A percentile compares a stretch with the other conserved stretches of the same genome.
Conservation (phyloP, 1,140 invertebrate species). For the Elymnias hypermnestra region DNA sequence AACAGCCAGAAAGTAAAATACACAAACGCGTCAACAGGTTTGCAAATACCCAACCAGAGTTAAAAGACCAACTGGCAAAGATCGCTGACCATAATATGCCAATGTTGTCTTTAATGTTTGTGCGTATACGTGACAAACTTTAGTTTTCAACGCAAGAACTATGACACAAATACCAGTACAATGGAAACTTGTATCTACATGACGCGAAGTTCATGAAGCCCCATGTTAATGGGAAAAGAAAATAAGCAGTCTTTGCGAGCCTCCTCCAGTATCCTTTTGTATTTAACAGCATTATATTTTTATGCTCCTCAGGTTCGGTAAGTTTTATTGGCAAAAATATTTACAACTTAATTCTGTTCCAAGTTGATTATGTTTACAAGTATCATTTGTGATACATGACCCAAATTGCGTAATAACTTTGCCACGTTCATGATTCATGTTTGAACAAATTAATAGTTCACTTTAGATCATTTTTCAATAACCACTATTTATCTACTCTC, state of each 20-base stretch:
- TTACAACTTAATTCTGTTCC: slow-evolving; percentile 29
- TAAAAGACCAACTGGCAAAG: slow-evolving; percentile 29
- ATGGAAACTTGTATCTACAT: slow-evolving; percentile 40
- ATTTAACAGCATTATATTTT: slow-evolving; percentile 37
- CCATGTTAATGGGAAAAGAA: slow-evolving; percentile 42
- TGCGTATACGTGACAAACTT: slow-evolving; percentile 44
- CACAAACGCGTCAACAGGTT: slow-evolving; percentile 12
- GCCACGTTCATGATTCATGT: no score
- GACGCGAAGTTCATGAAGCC: slow-evolving; percentile 17
- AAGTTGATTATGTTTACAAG: slow-evolving; percentile 5
- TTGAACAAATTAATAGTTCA: no score
- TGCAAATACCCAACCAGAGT: slow-evolving; percentile 23
- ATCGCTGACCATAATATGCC: slow-evolving; percentile 33
- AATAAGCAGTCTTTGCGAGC: slow-evolving; percentile 44
- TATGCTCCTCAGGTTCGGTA: slow-evolving; percentile 27
- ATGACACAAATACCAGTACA: slow-evolving; percentile 48
- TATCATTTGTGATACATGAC: slow-evolving; percentile 15
- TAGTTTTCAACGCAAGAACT: slow-evolving; percentile 20
- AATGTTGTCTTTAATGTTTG: slow-evolving; percentile 40
- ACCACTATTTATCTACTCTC: no score
- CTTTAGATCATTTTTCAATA: no score
- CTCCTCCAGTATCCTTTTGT: slow-evolving; percentile 37
- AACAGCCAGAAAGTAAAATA: slow-evolving; percentile 5
- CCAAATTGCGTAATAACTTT: no score
- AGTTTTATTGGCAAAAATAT: slow-evolving; percentile 19